Conservation (phyloP, 2,888 invertebrate species). For the Cryptophagus acutangulus region DNA sequence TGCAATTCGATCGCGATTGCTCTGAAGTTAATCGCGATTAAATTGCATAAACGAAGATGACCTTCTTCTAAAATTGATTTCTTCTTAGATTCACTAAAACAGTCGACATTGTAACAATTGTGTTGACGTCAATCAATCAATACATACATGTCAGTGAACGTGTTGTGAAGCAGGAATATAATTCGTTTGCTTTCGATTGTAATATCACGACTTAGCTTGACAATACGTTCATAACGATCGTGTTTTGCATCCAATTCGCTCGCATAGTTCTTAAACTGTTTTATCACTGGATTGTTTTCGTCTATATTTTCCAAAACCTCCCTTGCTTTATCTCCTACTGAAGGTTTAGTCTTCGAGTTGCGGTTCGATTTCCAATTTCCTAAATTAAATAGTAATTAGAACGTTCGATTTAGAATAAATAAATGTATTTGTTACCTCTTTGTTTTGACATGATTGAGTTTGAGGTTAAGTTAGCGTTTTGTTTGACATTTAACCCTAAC, state of each 20-base stretch:
- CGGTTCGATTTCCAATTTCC: too few species aligned
- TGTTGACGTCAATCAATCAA: neutral
- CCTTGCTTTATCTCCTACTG: conserved; percentile 47
- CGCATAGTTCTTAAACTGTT: conserved; percentile 62
- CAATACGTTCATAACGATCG: conserved; percentile 76
- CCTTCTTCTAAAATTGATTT: conserved; percentile 58
- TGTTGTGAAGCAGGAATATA: conserved; percentile 79
- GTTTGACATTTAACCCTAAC: too few species aligned
- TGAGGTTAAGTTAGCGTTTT: too few species aligned
- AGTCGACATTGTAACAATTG: conserved; percentile 10
- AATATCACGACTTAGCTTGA: conserved; percentile 76
- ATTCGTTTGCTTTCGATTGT: conserved; percentile 88
- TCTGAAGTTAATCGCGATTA: conserved; percentile 58
- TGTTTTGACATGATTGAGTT: too few species aligned
- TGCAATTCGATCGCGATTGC: conserved; percentile 70
- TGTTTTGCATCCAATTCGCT: conserved; percentile 69
- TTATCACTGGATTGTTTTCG: conserved; percentile 53
- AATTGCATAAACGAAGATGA: conserved; percentile 58
- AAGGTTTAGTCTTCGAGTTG: conserved; percentile 29
- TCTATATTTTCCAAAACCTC: conserved; percentile 48
- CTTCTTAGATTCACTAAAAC: conserved; percentile 52
- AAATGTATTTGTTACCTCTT: too few species aligned
- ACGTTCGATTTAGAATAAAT: too few species aligned
- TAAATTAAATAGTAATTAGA: too few species aligned
- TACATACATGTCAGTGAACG: conserved; percentile 49